Evolutionary conservation across 2,888 invertebrate genomes (phyloP).

Genomic region (Eumerus sabulonum): DNA sequence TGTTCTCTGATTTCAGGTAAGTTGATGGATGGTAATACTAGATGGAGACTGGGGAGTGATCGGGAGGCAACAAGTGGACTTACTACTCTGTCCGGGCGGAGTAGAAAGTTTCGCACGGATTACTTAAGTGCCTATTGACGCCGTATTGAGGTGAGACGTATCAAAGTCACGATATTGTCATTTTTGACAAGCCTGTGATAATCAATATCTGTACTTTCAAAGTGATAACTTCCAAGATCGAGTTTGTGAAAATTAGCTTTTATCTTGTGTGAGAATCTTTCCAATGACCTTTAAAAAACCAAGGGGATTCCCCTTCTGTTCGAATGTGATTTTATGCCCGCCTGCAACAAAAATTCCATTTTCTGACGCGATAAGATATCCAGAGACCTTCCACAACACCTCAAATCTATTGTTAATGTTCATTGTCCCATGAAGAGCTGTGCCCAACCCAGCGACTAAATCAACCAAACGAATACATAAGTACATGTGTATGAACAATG

Average conservation of each 20-base stretch:
- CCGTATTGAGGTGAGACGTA: constrained; percentile 10
- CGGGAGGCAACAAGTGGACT: constrained; percentile 17
- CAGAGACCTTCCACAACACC: constrained; percentile 41
- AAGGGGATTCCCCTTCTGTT: constrained; percentile 4
- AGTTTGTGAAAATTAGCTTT: no score
- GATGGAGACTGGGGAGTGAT: not conserved
- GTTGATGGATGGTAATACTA: constrained; percentile 36
- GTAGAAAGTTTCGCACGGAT: constrained; percentile 11
- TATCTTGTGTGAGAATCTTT: no score
- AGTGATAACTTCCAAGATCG: constrained; percentile 34
- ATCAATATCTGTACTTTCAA: not conserved
- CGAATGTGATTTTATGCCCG: no score
- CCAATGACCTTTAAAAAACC: no score
- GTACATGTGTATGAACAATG: no score
- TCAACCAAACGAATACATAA: constrained; percentile 1
- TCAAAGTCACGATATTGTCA: not conserved
- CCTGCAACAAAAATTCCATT: no score
- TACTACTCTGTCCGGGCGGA: not conserved
- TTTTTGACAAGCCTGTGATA: constrained; percentile 10
- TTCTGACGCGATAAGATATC: no score
- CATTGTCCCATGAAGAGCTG: constrained; percentile 44
- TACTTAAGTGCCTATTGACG: constrained; percentile 2
- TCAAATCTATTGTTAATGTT: constrained; percentile 25
- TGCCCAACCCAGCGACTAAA: constrained; percentile 23
- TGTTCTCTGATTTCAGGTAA: constrained; percentile 53